phyloP scores from a whole-genome alignment of 2,113 vertebrate genomes.

The Ovibos moschatus region DNA sequence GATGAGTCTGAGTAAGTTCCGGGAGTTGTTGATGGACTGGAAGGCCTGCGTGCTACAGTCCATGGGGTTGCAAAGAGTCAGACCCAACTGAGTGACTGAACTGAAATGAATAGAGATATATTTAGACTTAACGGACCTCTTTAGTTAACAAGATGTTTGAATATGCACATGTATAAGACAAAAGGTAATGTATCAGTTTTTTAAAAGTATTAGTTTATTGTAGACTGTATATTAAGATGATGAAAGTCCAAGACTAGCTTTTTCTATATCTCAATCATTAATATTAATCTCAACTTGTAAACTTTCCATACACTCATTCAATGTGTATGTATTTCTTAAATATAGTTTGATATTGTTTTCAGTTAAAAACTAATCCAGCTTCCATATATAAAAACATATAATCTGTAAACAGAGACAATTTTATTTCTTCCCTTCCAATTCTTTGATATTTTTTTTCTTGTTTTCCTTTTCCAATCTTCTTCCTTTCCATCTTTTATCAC shows the following conservation, averaged over 20 bases:
- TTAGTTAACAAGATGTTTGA: neutral
- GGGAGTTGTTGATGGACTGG: neutral
- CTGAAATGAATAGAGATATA: neutral
- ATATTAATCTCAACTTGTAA: neutral
- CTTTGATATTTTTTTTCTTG: neutral
- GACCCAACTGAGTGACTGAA: neutral
- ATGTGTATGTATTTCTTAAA: neutral
- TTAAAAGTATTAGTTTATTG: neutral
- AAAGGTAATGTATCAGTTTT: neutral
- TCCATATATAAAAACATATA: neutral
- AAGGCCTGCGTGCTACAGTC: rapidly evolving
- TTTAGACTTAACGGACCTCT: neutral
- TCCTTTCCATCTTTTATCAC: neutral
- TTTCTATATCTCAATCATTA: neutral
- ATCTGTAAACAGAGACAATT: neutral
- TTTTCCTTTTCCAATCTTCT: neutral
- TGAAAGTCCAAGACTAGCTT: neutral
- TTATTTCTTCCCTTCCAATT: neutral
- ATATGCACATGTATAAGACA: neutral
- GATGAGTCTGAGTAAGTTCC: rapidly evolving
- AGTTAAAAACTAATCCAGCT: neutral
- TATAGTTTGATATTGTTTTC: neutral
- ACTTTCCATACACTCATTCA: neutral
- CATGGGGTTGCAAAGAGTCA: neutral
- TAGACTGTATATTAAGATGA: neutral